Evolutionary conservation across 2,113 vertebrate genomes (phyloP).

Genomic region (Varanus salvator): DNA sequence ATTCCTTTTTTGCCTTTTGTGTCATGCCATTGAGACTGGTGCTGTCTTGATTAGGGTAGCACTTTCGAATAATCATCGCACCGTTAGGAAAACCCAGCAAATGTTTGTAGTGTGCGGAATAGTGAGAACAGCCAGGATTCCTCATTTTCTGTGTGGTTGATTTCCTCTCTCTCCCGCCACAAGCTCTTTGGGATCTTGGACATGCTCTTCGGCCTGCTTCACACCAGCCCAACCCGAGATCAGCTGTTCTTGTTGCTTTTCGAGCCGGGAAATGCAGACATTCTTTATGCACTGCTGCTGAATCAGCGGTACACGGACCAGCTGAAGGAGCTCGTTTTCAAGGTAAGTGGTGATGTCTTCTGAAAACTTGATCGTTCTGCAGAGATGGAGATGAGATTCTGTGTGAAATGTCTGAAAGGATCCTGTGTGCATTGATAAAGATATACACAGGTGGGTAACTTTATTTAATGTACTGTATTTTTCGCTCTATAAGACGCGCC

Average conservation of each 20-base stretch:
- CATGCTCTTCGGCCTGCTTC: constrained; percentile 87
- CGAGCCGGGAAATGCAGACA: constrained; percentile 92
- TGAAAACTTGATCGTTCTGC: constrained; percentile 23
- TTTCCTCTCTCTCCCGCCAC: neutral
- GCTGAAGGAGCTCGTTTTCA: constrained; percentile 92
- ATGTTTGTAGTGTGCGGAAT: neutral
- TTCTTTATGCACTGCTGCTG: constrained; percentile 91
- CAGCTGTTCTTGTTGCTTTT: constrained; percentile 95
- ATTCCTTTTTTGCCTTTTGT: neutral
- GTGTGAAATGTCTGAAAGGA: neutral
- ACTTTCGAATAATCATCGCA: neutral
- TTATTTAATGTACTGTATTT: neutral
- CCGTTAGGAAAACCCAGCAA: neutral
- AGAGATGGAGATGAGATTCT: neutral
- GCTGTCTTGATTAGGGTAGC: no score
- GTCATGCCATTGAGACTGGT: neutral
- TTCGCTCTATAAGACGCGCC: no score
- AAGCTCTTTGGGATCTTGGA: constrained; percentile 90
- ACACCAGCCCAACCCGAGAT: constrained; percentile 87
- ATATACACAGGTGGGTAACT: constrained; percentile 10
- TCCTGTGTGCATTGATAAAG: neutral
- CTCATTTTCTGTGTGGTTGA: constrained; percentile 47
- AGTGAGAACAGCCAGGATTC: constrained; percentile 8
- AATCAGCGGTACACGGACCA: constrained; percentile 92
- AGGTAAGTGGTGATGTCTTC: constrained; percentile 77